Evolutionary conservation across 2,888 invertebrate species (phyloP).

Genomic region (Polydrusus pterygomalis): DNA sequence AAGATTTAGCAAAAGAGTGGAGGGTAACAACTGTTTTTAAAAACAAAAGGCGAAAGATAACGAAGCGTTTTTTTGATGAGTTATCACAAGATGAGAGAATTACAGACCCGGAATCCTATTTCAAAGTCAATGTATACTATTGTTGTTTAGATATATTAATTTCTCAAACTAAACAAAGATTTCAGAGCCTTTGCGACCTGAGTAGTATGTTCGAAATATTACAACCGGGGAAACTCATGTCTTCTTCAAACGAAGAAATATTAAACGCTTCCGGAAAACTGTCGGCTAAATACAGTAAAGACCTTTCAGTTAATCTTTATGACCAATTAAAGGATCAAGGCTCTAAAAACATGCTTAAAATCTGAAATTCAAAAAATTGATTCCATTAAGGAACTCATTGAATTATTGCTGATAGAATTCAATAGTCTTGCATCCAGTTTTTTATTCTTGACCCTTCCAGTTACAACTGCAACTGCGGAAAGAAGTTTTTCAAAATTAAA

Average conservation of each 20-base stretch:
- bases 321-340: background rate
- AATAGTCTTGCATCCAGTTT: background rate
- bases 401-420: background rate
- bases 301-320: background rate
- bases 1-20: background rate
- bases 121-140: background rate
- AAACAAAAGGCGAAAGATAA: background rate
- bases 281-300: background rate
- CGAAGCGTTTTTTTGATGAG: background rate
- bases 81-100: constrained; percentile 3
- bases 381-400: too few relatives aligned
- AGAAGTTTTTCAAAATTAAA: background rate
- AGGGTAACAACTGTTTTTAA: background rate
- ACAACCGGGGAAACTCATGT: background rate
- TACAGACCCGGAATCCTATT: background rate
- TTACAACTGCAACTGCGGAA: background rate
- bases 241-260: background rate
- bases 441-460: background rate
- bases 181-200: background rate
- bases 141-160: background rate
- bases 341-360: background rate
- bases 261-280: background rate
- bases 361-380: too few relatives aligned
- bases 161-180: background rate
- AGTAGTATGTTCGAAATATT: constrained; percentile 2